Percentiles rank a stretch among this genome's conserved stretches.
Evolutionary conservation across 2,113 vertebrate genomes (phyloP).

Genomic region (Cyanoramphus novaezelandiae): DNA sequence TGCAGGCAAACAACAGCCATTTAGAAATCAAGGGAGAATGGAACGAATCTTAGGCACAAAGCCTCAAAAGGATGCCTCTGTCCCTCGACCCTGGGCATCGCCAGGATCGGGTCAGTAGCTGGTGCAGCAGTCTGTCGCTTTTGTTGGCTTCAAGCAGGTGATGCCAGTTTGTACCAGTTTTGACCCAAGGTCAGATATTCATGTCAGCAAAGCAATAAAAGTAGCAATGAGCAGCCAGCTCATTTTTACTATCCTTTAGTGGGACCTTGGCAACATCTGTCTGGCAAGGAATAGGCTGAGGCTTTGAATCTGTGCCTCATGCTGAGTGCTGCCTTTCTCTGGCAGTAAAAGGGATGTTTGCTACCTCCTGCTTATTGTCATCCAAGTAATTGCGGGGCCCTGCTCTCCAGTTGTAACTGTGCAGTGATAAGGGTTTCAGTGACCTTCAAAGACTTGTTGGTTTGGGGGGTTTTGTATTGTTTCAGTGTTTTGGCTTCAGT

Average conservation of each 20-base stretch:
- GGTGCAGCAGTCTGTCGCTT: not conserved
- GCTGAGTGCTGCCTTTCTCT: not conserved
- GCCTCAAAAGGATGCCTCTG: not conserved
- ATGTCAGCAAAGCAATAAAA: not conserved
- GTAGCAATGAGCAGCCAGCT: not conserved
- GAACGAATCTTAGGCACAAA: not conserved
- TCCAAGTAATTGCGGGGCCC: not conserved
- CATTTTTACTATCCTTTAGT: not conserved
- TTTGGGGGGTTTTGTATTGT: not conserved
- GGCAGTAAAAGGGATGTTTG: not conserved
- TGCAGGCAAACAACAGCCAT: not conserved
- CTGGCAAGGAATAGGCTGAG: not conserved
- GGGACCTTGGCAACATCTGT: not conserved
- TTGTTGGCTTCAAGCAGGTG: not conserved
- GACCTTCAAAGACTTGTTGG: not conserved
- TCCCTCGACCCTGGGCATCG: not conserved
- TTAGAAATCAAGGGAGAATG: constrained; percentile 24
- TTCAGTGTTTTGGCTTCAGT: not conserved
- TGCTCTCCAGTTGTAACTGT: fast-evolving
- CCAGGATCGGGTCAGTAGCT: not conserved
- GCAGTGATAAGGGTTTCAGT: not conserved
- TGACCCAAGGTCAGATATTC: not conserved
- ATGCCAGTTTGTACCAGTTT: not conserved
- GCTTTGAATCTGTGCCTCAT: not conserved
- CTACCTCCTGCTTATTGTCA: not conserved